A percentile compares a stretch with the other conserved stretches of the same genome.
phyloP scores from a whole-genome alignment of 2,797 vertebrate genomes.

The Ctenopoma multispine region DNA sequence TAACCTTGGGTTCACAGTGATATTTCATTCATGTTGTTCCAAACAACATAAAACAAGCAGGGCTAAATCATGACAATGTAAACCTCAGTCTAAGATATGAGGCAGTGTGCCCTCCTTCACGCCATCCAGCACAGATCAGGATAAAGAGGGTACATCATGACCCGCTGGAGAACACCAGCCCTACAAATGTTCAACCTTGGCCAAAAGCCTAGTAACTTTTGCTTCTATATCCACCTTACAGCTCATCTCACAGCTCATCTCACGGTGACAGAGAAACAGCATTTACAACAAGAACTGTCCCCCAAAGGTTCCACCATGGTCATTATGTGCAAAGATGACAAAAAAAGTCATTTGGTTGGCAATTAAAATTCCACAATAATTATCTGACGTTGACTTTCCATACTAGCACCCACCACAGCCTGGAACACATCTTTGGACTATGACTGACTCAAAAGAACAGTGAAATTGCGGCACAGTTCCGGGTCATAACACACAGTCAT shows the following conservation, averaged over 20 bases:
- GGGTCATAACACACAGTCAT: not conserved
- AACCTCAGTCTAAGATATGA: constrained; percentile 18
- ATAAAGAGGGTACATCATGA: constrained; percentile 49
- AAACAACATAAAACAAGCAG: constrained; percentile 6
- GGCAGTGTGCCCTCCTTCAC: constrained; percentile 19
- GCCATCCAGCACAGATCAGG: constrained; percentile 16
- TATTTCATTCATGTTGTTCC: not conserved
- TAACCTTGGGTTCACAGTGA: not conserved
- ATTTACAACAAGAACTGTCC: constrained; percentile 20
- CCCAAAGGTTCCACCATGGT: constrained; percentile 12
- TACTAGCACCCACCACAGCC: constrained; percentile 12
- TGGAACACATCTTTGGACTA: constrained; percentile 33
- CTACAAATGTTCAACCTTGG: constrained; percentile 54
- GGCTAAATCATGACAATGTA: constrained; percentile 11
- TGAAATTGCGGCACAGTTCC: not conserved
- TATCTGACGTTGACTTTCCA: constrained; percentile 39
- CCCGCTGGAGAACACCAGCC: constrained; percentile 43
- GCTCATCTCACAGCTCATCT: constrained; percentile 13
- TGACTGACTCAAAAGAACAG: constrained; percentile 22
- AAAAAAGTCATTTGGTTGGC: constrained; percentile 22
- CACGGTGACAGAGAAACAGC: constrained; percentile 1
- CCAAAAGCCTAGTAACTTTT: constrained; percentile 37
- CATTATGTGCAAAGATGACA: constrained; percentile 18
- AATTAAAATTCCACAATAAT: constrained; percentile 47
- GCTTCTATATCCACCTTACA: constrained; percentile 18